A percentile compares a stretch with the other conserved stretches of the same genome.
Evolutionary conservation across 2,888 invertebrate species (phyloP).

Genomic region (Troglohyphantes excavatus): DNA sequence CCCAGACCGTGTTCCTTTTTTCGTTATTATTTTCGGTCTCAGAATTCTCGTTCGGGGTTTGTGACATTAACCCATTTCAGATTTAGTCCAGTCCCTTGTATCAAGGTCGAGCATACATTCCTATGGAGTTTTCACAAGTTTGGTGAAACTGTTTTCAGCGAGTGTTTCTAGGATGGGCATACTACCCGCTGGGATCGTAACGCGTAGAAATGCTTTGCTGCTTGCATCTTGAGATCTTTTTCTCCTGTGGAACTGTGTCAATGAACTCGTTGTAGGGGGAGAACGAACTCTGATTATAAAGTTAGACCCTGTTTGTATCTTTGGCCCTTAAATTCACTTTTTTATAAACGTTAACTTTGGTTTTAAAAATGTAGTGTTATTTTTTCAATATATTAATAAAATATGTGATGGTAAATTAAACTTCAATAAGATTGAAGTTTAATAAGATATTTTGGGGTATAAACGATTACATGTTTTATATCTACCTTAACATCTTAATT

Average conservation of each 20-base stretch:
- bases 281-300: neutral
- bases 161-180: neutral
- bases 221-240: neutral
- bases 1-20: neutral
- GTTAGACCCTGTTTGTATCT: too few relatives aligned
- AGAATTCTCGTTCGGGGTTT: conserved; percentile 10
- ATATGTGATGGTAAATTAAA: too few relatives aligned
- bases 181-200: neutral
- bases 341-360: too few relatives aligned
- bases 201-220: neutral
- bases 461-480: too few relatives aligned
- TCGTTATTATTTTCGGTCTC: neutral
- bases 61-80: conserved; percentile 69
- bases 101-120: conserved; percentile 54
- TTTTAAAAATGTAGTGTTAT: too few relatives aligned
- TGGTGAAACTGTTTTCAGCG: neutral
- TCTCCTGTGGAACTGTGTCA: neutral
- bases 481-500: too few relatives aligned
- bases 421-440: too few relatives aligned
- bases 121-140: neutral
- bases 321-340: too few relatives aligned
- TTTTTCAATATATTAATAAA: too few relatives aligned
- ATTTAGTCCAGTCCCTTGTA: conserved; percentile 55
- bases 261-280: neutral
- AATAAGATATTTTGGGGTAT: too few relatives aligned